Evolutionary conservation across 2,797 vertebrate genomes (phyloP).

Genomic region (Gymnothorax reevesii): DNA sequence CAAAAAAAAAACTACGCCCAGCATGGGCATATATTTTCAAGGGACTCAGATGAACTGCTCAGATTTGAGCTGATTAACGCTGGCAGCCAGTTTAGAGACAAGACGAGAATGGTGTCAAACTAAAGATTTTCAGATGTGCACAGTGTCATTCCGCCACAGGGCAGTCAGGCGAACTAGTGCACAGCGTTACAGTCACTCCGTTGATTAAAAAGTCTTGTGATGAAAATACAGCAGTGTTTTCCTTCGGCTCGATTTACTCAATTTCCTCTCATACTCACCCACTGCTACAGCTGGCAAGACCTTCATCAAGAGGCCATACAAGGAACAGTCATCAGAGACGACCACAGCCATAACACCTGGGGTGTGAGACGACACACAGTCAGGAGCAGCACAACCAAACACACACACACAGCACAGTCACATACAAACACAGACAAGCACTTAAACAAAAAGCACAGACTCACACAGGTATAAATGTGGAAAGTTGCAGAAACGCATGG

Average conservation of each 20-base stretch:
- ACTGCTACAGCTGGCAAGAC: conserved; percentile 82
- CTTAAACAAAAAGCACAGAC: too few species aligned
- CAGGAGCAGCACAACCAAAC: background rate
- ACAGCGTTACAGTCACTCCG: too few species aligned
- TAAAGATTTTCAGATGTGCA: background rate
- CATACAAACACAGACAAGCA: background rate
- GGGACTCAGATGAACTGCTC: too few species aligned
- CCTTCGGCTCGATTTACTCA: background rate
- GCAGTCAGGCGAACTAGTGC: too few species aligned
- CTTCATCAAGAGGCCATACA: conserved; percentile 78
- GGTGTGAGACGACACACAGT: too few species aligned
- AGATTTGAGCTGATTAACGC: too few species aligned
- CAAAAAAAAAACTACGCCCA: background rate
- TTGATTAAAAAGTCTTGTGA: too few species aligned
- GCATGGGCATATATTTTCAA: too few species aligned
- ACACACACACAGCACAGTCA: background rate
- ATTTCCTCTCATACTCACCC: conserved; percentile 66
- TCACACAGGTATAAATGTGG: background rate
- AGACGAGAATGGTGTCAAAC: background rate
- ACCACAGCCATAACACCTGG: conserved; percentile 73
- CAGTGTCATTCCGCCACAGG: background rate
- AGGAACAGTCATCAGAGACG: conserved; percentile 73
- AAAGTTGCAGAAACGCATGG: background rate
- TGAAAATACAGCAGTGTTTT: too few species aligned
- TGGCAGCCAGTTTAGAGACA: background rate